Evolutionary conservation across 1,140 invertebrate genomes (phyloP).

Genomic region (Zaprionus inermis): DNA sequence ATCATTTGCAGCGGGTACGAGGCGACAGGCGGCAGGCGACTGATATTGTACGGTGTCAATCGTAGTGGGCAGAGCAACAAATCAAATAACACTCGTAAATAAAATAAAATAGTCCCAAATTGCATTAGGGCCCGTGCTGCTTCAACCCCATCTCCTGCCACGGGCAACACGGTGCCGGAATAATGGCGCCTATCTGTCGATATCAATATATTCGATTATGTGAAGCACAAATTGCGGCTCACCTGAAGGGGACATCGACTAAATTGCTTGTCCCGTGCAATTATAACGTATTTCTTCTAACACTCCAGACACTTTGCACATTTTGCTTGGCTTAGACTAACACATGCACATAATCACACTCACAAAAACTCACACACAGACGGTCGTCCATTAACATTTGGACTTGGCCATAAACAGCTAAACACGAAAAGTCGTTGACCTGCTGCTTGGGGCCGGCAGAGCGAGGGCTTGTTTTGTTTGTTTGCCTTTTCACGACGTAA

Average conservation of each 20-base stretch:
- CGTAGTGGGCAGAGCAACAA: conserved; percentile 36
- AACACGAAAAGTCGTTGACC: conserved; percentile 66
- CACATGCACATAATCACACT: conserved; percentile 3
- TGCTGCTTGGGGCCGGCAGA: conserved; percentile 24
- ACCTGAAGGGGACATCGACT: conserved; percentile 67
- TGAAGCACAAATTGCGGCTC: conserved; percentile 67
- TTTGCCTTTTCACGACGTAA: conserved; percentile 59
- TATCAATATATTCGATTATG: conserved; percentile 62
- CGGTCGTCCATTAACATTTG: conserved; percentile 39
- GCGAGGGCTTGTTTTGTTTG: conserved; percentile 54
- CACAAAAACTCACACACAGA: conserved; percentile 14
- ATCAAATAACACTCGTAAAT: conserved; percentile 60
- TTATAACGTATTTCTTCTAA: conserved; percentile 68
- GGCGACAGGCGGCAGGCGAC: not conserved
- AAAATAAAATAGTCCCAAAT: conserved; percentile 76
- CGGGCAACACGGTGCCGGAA: conserved; percentile 34
- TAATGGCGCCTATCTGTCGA: conserved; percentile 62
- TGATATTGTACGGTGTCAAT: conserved; percentile 15
- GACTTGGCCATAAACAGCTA: conserved; percentile 31
- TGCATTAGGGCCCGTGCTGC: conserved; percentile 53
- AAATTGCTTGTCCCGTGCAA: conserved; percentile 74
- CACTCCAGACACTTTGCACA: conserved; percentile 35
- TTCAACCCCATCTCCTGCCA: too few species aligned
- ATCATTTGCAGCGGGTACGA: not conserved
- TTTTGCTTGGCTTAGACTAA: conserved; percentile 19